Base-by-base conservation (phyloP, 2,888 invertebrate species). In the Bellardia bayeri region DNA sequence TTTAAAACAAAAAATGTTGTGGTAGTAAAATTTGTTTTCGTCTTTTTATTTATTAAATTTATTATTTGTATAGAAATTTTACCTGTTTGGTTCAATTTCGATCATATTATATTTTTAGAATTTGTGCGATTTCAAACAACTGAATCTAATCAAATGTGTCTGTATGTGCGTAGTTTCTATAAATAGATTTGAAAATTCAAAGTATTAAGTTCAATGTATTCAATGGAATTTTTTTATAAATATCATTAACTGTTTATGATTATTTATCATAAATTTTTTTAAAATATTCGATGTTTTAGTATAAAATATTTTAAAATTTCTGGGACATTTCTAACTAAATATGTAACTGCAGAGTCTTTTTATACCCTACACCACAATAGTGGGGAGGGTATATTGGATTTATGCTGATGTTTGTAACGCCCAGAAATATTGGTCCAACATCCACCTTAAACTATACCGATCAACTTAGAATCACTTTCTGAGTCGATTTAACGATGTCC, bases 171-270 rank as follows among this genome's bases (percentile, higher is more conserved):
- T 30, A 71, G 33, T 49, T 61, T 37, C 68, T 78, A 23, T 54
- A 42, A n/a, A 30, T 3, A 42, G 3, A 54, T 56, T 13, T 49
- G 23, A 40, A 69, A 79, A 78, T 75, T 85, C 61, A 79, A 82
- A 79, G 82, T 78, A 66, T 72, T 30, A 61, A 81, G 63, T 78
- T 87, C 58, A 58, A 23, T 81, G 69, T 72, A 49, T 63, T 83
- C 78, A 78, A 83, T 61, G 33, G 13, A 51, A 7, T 5, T 37
- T 13, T 51, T 51, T 51, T 6, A 6, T 6, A 6, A 5, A 37
- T 51, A n/a, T 51, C 5, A 14, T 3, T 51, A 6, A 51, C 6
- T 51, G 51, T 51, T 51, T 51, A 51, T 51, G 51, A n/a, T 51
- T n/a, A n/a, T n/a, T n/a, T 51, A 51, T n/a, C 13, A 14, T 51